Evolutionary conservation across 1,140 invertebrate species (phyloP).

Genomic region (Pogonognathellus flavescens): DNA sequence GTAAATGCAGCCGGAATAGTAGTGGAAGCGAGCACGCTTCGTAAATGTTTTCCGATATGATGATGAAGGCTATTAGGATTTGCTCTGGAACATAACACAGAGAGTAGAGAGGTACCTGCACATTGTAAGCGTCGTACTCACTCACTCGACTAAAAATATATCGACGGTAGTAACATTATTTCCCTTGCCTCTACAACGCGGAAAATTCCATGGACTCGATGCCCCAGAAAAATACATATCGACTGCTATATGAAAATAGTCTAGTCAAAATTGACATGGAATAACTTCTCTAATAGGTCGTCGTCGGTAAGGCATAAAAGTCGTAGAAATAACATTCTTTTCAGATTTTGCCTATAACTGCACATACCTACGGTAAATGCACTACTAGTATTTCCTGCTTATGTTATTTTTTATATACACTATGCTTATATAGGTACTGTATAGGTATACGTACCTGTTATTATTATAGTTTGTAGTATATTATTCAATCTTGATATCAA

Average conservation of each 20-base stretch:
- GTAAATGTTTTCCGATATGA: constrained; percentile 50
- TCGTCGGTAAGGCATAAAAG: constrained; percentile 13
- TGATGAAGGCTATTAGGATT: constrained; percentile 48
- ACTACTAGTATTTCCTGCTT: too few species aligned
- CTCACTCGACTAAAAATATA: neutral
- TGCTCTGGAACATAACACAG: neutral
- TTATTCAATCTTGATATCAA: neutral
- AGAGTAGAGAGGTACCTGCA: neutral
- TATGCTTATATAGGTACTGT: neutral
- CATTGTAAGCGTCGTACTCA: neutral
- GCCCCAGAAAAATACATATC: constrained; percentile 16
- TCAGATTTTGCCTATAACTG: neutral
- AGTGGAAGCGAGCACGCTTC: constrained; percentile 26
- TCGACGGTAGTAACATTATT: neutral
- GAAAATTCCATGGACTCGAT: neutral
- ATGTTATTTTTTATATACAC: too few species aligned
- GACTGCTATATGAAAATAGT: neutral
- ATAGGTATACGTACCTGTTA: neutral
- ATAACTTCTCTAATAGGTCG: constrained; percentile 26
- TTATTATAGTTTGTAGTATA: neutral
- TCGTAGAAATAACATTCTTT: constrained; percentile 17
- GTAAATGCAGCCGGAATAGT: neutral
- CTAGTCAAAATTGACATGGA: constrained; percentile 30
- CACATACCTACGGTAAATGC: neutral
- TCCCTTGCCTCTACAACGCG: neutral